Evolutionary conservation across 2,113 vertebrate genomes (phyloP).

Genomic region (Proterorhinus semilunaris): DNA sequence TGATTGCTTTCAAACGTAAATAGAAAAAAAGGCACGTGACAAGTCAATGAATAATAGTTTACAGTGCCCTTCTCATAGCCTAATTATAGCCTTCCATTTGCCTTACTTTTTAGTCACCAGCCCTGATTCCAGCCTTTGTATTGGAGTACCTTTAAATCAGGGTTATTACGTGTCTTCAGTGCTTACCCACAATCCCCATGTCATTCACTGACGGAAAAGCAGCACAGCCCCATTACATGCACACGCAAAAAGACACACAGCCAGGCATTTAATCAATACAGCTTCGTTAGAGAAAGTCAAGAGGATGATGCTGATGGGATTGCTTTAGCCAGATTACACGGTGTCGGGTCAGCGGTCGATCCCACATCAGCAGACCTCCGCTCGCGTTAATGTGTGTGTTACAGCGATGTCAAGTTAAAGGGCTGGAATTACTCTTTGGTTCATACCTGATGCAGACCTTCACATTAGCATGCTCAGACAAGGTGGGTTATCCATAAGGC

Average conservation of each 20-base stretch:
- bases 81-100: not conserved
- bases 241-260: conserved; percentile 7
- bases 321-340: conserved; percentile 17
- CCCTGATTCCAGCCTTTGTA: not conserved
- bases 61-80: not conserved
- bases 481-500: not conserved
- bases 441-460: not conserved
- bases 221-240: conserved; percentile 1
- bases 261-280: conserved; percentile 12
- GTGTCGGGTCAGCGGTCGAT: conserved; percentile 8
- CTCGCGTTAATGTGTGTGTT: conserved; percentile 1
- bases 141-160: not conserved
- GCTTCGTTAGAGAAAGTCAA: conserved; percentile 7
- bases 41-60: not conserved
- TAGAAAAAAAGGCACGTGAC: too few species aligned
- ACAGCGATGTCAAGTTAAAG: conserved; percentile 6
- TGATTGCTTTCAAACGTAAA: too few species aligned
- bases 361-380: not conserved
- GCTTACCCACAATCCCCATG: not conserved
- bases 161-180: not conserved
- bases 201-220: not conserved
- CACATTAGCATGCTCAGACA: conserved; percentile 1
- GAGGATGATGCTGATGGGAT: conserved; percentile 19
- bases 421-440: not conserved
- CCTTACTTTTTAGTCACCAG: not conserved